Percentiles rank a stretch among this genome's conserved stretches.
Evolutionary conservation across 2,888 invertebrate genomes (phyloP).

Genomic region (Ryuthela nishihirai): DNA sequence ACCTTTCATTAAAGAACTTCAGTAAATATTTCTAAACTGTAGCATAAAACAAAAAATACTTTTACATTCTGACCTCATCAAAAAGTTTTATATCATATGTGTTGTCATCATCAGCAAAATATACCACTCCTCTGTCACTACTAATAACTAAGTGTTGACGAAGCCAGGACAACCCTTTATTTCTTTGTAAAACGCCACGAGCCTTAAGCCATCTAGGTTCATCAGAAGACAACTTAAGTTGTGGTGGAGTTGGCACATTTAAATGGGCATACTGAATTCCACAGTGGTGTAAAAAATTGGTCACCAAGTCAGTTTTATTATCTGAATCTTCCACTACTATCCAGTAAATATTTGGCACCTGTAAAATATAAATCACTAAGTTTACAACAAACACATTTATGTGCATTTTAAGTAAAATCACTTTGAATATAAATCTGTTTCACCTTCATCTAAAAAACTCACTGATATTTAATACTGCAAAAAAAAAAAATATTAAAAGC

Average conservation of each 20-base stretch:
- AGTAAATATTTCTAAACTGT: no score
- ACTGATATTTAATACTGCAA: no score
- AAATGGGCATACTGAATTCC: slow-evolving; percentile 64
- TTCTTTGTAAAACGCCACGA: slow-evolving; percentile 86
- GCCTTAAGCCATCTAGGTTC: slow-evolving; percentile 74
- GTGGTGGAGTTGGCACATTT: slow-evolving; percentile 64
- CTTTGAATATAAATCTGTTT: no score
- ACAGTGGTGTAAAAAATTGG: slow-evolving; percentile 64
- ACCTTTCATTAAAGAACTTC: not conserved
- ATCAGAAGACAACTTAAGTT: slow-evolving; percentile 64
- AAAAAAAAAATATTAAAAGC: no score
- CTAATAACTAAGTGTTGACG: slow-evolving; percentile 35
- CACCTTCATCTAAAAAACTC: no score
- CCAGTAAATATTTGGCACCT: slow-evolving; percentile 85
- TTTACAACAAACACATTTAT: no score
- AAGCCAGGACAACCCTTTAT: slow-evolving; percentile 52
- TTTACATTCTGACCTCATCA: slow-evolving; percentile 59
- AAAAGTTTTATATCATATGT: slow-evolving; percentile 86
- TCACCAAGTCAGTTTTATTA: slow-evolving; percentile 65
- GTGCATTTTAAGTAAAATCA: no score
- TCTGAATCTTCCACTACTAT: slow-evolving; percentile 84
- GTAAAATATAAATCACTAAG: no score
- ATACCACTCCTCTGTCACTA: slow-evolving; percentile 67
- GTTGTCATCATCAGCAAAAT: slow-evolving; percentile 97
- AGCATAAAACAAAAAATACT: not conserved